A percentile compares a stretch with the other conserved stretches of the same genome.
Conservation (phyloP, 2,113 vertebrate species). For the Suricata suricatta region DNA sequence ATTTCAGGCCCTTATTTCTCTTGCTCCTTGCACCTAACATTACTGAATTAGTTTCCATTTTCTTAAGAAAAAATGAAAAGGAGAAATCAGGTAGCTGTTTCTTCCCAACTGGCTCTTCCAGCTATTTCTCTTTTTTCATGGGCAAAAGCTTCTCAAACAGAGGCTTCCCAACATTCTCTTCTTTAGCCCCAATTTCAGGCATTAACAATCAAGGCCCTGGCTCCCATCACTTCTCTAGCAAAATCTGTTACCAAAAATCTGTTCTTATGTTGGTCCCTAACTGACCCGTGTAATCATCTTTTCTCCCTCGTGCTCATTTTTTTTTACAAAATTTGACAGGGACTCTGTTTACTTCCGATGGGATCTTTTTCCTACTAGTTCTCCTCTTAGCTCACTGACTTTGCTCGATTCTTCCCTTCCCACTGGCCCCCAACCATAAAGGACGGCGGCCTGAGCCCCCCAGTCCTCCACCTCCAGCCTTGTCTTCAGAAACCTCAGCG, state of each 20-base stretch:
- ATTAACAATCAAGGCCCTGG: background rate
- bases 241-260: background rate
- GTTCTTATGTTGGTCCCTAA: rapidly evolving
- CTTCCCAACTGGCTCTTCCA: background rate
- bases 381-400: background rate
- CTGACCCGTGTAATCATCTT: background rate
- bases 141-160: background rate
- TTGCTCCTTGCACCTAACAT: background rate
- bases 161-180: background rate
- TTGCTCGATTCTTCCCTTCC: background rate
- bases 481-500: background rate
- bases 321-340: background rate
- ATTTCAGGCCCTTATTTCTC: background rate
- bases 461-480: background rate
- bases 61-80: background rate
- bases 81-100: background rate
- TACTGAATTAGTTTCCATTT: background rate
- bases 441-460: background rate
- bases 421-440: background rate
- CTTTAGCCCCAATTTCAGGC: background rate
- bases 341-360: background rate
- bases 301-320: background rate
- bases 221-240: background rate
- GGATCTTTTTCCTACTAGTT: background rate
- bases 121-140: background rate